These are phyloP conservation scores for Paralvinella palmiformis DNA, from an alignment of 1,140 invertebrate genomes.

Conservation along the genomic window DNA sequence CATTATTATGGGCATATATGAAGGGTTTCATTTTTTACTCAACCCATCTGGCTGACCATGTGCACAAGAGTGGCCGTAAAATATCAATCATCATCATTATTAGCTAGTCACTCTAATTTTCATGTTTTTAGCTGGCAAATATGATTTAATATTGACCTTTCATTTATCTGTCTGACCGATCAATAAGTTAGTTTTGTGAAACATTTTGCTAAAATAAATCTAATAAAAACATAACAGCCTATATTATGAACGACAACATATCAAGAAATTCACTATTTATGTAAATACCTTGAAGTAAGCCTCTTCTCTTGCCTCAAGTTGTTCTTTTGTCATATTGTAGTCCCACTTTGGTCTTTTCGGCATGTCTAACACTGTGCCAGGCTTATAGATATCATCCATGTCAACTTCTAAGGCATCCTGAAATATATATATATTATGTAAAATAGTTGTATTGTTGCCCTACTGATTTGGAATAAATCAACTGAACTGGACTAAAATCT, in stretches of 20 bases:
- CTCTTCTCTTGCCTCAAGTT: constrained; percentile 59
- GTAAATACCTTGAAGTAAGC: constrained; percentile 47
- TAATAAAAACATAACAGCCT: neutral
- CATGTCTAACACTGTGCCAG: constrained; percentile 62
- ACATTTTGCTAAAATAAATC: neutral
- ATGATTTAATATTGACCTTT: neutral
- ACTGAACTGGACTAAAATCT: neutral
- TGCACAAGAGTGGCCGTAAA: no score
- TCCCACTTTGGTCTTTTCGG: constrained; percentile 77
- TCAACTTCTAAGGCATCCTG: constrained; percentile 60
- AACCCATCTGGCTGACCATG: neutral
- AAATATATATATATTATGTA: constrained; percentile 4
- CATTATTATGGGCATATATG: no score
- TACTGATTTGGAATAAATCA: neutral
- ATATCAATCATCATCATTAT: neutral
- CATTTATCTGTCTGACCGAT: neutral
- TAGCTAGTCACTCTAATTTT: neutral
- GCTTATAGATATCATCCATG: constrained; percentile 64
- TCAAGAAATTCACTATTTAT: neutral
- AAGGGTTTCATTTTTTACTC: no score
- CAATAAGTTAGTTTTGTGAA: neutral
- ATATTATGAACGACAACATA: neutral
- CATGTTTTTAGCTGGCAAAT: neutral
- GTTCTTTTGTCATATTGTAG: constrained; percentile 63
- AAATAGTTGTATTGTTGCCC: neutral